Evolutionary conservation across 2,113 vertebrate genomes (phyloP).

Genomic region (rat (Rattus norvegicus)): DNA sequence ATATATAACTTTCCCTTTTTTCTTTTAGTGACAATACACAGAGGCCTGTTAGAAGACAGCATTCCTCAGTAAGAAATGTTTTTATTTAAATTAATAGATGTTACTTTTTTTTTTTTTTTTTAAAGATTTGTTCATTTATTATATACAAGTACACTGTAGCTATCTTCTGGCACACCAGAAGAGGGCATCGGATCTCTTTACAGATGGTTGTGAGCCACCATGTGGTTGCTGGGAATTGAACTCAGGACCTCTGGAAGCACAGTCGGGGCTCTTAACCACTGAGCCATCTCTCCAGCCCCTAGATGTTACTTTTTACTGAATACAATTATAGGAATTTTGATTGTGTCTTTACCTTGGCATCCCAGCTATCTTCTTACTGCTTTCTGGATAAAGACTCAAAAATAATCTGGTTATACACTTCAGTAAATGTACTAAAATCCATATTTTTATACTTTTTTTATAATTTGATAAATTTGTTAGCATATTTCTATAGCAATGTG

Average conservation of each 20-base stretch:
- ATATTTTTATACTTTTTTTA: slow-evolving; percentile 34
- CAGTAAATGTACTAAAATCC: slow-evolving; percentile 38
- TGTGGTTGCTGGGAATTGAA: no score
- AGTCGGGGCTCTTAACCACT: no score
- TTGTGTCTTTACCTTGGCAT: slow-evolving; percentile 5
- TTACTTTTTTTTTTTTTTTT: no score
- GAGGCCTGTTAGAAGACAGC: slow-evolving; percentile 80
- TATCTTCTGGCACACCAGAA: no score
- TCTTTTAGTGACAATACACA: slow-evolving; percentile 83
- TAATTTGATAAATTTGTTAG: slow-evolving; percentile 11
- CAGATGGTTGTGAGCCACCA: no score
- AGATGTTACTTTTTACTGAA: slow-evolving; percentile 32
- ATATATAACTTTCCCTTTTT: neutral
- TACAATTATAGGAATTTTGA: slow-evolving; percentile 41
- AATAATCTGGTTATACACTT: slow-evolving; percentile 41
- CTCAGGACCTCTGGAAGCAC: no score
- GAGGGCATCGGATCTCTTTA: no score
- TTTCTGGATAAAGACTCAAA: slow-evolving; percentile 45
- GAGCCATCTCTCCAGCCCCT: no score
- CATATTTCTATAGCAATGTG: slow-evolving; percentile 8
- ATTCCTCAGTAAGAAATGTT: slow-evolving; percentile 87
- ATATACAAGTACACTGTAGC: no score
- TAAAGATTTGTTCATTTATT: no score
- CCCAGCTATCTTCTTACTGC: neutral
- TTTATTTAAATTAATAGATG: slow-evolving; percentile 23